phyloP scores from a whole-genome alignment of 2,888 invertebrate genomes.

The Caenorhabditis sp. region DNA sequence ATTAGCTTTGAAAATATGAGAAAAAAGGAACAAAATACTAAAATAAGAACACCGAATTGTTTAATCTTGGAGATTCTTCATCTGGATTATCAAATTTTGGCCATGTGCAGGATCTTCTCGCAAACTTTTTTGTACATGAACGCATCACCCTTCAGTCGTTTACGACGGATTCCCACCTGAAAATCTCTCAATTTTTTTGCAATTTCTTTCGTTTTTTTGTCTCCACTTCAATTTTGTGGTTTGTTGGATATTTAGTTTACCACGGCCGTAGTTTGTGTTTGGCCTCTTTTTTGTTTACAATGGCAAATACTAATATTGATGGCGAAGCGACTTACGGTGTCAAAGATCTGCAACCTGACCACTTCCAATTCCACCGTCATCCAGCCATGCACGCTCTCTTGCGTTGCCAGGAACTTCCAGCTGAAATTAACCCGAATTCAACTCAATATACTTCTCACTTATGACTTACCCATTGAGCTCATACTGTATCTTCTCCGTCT shows the following conservation, averaged over 20 bases:
- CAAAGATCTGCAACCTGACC: slow-evolving; percentile 84
- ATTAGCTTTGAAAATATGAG: slow-evolving; percentile 24
- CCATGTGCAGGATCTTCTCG: slow-evolving; percentile 87
- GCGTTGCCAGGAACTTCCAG: slow-evolving; percentile 87
- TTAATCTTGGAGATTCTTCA: slow-evolving; percentile 17
- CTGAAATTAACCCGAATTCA: slow-evolving; percentile 84
- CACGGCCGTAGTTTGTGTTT: slow-evolving; percentile 8
- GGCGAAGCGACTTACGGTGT: slow-evolving; percentile 67
- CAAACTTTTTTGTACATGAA: slow-evolving; percentile 91
- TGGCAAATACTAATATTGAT: slow-evolving; percentile 6
- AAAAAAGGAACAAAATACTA: slow-evolving; percentile 34
- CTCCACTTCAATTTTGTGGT: slow-evolving; percentile 16
- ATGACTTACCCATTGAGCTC: slow-evolving; percentile 73
- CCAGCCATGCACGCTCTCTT: slow-evolving; percentile 85
- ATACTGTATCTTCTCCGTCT: slow-evolving; percentile 74
- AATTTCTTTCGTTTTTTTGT: not conserved
- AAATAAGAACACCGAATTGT: slow-evolving; percentile 10
- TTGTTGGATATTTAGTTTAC: slow-evolving; percentile 15
- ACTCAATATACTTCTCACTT: not conserved
- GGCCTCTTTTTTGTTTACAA: slow-evolving; percentile 8
- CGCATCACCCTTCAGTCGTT: slow-evolving; percentile 89
- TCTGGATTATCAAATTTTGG: slow-evolving; percentile 61
- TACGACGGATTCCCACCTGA: slow-evolving; percentile 87
- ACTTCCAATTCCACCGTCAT: slow-evolving; percentile 89
- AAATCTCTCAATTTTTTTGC: slow-evolving; percentile 26